Evolutionary conservation across 1,140 invertebrate genomes (phyloP), one percentile per base, ranked within the genome.

Genomic region (Eupristina koningsbergeri): DNA sequence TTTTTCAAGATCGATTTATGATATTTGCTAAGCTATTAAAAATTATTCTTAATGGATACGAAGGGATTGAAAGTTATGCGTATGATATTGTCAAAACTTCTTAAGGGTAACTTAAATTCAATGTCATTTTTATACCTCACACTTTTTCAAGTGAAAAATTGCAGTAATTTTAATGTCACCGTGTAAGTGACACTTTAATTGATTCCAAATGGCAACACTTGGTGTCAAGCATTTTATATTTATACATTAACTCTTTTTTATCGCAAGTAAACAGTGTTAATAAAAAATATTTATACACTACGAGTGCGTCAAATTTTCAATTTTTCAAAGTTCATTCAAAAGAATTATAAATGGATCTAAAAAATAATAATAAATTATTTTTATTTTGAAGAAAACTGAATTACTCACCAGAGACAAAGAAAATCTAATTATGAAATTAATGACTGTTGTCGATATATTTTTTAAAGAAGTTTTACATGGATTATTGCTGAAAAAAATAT

Each of bases 121-220:
- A 53, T 53, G n/a, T 50, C 73, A 50, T 53, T 75, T 31, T 50
- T 34, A 50, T 31, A 75, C n/a, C 47, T 75, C 73, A 75, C 41
- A 17, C n/a, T 71, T 71, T 75, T 26, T 13, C 45, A 31, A 34
- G 45, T 75, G 45, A 71, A 71, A 71, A 71, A 71, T 41, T 41
- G 39, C 39, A 71, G 67, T 8, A 11, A 39, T 71, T 41, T 71
- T 41, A 71, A 41, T 71, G 39, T 71, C 36, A 71, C 34, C 67
- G 11, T 71, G 67, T 71, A 67, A 67, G 64, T 67, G 36, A 71
- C 39, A 71, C 67, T 67, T 67, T 71, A 71, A 71, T 71, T 71
- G 67, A 71, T n/a, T 41, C 34, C 67, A 71, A 71, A 41, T 71
- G 67, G 67, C 9, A 41, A 5, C 67, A 71, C 67, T 71, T 26